phyloP scores from a whole-genome alignment of 1,140 invertebrate genomes.

The Zeugodacus cucurbitae region DNA sequence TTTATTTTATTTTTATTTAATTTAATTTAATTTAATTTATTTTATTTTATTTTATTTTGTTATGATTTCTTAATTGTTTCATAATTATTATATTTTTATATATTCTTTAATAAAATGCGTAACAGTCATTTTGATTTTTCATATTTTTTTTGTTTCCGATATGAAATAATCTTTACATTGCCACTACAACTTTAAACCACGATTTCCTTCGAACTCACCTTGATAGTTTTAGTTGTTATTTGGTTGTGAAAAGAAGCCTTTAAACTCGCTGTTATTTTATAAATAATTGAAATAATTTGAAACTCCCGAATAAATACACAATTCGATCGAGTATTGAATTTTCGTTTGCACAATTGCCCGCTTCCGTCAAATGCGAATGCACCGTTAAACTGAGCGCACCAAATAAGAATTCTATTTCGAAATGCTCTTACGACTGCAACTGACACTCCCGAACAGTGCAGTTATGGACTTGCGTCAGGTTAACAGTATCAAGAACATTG shows the following conservation, averaged over 20 bases:
- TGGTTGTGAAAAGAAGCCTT: neutral
- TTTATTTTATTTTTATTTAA: neutral
- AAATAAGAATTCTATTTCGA: neutral
- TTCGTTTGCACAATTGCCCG: neutral
- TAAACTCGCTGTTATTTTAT: neutral
- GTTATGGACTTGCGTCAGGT: neutral
- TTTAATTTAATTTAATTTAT: neutral
- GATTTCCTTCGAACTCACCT: neutral
- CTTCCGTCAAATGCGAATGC: neutral
- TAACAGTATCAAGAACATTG: conserved; percentile 18
- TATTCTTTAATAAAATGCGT: too few relatives aligned
- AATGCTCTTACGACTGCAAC: neutral
- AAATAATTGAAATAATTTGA: neutral
- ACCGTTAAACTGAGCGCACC: neutral
- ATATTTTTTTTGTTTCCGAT: neutral
- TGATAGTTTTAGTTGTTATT: neutral
- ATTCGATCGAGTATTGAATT: neutral
- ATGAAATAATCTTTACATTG: too few relatives aligned
- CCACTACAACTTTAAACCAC: neutral
- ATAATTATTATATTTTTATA: neutral
- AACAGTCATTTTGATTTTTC: neutral
- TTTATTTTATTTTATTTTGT: neutral
- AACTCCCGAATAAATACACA: neutral
- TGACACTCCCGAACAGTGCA: neutral
- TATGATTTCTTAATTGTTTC: neutral